Base-by-base conservation (phyloP, 1,140 invertebrate genomes). In the Cyclina sinensis region DNA sequence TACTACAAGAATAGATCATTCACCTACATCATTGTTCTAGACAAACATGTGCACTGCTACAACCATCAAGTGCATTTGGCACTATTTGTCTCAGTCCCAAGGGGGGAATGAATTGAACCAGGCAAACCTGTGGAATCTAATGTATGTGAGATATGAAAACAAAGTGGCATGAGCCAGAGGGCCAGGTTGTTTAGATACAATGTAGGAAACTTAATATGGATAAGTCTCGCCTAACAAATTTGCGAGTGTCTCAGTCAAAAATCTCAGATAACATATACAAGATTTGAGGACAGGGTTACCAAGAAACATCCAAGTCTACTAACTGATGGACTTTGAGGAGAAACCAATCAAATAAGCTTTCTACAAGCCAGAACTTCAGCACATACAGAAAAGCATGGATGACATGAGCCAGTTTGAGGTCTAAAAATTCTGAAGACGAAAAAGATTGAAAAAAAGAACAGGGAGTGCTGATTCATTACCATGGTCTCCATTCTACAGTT, bases 1-100 rank as follows among this genome's bases (percentile, higher is more conserved):
- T 70, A 30, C 65, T 70, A 70, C 65, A 3, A 70, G 37, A 70
- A 70, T 14, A 39, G 21, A 21, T 70, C 65, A 39, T 70, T 70
- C 24, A 14, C 65, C 51, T 57, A 57, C 21, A 18, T 57, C 51
- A 57, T 30, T 18, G 65, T 70, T 70, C 65, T 70, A 32, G 65
- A 70, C 1, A 3, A 70, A 70, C 30, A 30, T 11, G 65, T 70
- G 65, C 9, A 32, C 21, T n/a, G 65, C 65, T 70, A 70, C 27
- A 70, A 70, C 27, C 65, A 70, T 30, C 4, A 14, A 70, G 65
- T 70, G 65, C 65, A 70, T 27, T 70, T 30, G 65, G 65, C 65
- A 4, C 37, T 70, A 14, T 39, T 35, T 32, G 37, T 12, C 37
- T 70, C 2, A 70, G 65, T 70, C 65, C 65, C 65, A 70, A 30